These are phyloP conservation scores for Centrocercus urophasianus DNA, from an alignment of 2,113 vertebrate genomes.

Conservation along the genomic window DNA sequence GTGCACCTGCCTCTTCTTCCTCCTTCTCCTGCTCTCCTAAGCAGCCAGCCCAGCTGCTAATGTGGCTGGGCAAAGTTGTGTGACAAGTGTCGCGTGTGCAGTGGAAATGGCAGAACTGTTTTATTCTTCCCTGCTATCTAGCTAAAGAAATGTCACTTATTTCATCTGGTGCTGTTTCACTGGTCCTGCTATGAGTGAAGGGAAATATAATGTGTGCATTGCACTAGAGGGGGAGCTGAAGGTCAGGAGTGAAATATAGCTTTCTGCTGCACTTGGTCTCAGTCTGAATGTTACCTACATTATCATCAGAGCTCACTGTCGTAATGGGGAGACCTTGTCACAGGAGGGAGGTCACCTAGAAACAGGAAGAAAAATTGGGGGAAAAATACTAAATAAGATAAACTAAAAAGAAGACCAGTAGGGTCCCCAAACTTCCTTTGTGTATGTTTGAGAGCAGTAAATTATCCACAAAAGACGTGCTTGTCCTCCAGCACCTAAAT, in stretches of 20 bases:
- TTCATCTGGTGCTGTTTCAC: conserved; percentile 19
- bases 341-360: conserved; percentile 69
- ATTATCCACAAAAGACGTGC: neutral
- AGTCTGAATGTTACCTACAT: conserved; percentile 75
- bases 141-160: conserved; percentile 39
- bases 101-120: conserved; percentile 12
- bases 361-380: conserved; percentile 63
- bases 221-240: conserved; percentile 75
- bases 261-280: conserved; percentile 75
- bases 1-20: neutral
- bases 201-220: conserved; percentile 65
- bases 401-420: conserved; percentile 26
- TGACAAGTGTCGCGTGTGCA: neutral
- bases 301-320: conserved; percentile 74
- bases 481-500: conserved; percentile 25
- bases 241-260: conserved; percentile 77
- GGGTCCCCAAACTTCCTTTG: conserved; percentile 49
- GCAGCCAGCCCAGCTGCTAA: neutral
- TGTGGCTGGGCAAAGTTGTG: neutral
- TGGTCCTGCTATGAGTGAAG: conserved; percentile 62
- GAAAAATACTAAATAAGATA: conserved; percentile 44
- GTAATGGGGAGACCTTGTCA: conserved; percentile 75
- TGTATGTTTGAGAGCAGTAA: conserved; percentile 23
- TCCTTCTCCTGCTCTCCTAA: neutral
- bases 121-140: conserved; percentile 9